Conservation (phyloP, 2,888 invertebrate species). For the Slavum lentiscoides region DNA sequence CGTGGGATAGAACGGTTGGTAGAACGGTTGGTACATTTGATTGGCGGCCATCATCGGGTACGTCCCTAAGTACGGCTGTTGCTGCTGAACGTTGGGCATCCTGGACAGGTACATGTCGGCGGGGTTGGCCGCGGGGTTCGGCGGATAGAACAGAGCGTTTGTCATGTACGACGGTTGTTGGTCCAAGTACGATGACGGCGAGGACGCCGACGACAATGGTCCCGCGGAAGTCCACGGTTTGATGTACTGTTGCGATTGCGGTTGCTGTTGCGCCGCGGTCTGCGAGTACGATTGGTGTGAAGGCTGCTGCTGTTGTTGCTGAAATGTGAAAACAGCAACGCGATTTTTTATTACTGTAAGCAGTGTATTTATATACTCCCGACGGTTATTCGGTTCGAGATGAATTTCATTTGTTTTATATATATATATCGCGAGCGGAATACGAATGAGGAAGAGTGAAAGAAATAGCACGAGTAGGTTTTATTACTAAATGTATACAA, state of each 20-base stretch:
- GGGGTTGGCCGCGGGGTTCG: conserved; percentile 58
- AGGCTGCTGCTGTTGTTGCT: conserved; percentile 10
- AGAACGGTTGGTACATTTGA: conserved; percentile 48
- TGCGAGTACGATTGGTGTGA: conserved; percentile 7
- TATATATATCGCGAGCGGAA: too few relatives aligned
- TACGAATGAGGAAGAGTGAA: too few relatives aligned
- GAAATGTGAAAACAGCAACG: too few relatives aligned
- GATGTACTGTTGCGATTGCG: conserved; percentile 40
- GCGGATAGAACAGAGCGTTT: conserved; percentile 59
- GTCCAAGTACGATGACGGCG: conserved; percentile 58
- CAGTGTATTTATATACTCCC: too few relatives aligned
- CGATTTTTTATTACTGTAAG: too few relatives aligned
- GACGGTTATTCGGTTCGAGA: too few relatives aligned
- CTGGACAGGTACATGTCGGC: conserved; percentile 31
- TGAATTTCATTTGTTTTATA: too few relatives aligned
- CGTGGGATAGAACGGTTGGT: conserved; percentile 46
- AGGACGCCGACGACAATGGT: not conserved
- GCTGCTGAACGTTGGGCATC: conserved; percentile 10
- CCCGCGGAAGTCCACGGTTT: conserved; percentile 42
- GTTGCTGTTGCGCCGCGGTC: conserved; percentile 14
- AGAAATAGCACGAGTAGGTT: too few relatives aligned
- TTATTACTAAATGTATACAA: too few relatives aligned
- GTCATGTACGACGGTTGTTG: conserved; percentile 59
- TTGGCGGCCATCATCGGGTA: conserved; percentile 38
- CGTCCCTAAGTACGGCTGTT: not conserved